Evolutionary conservation across 2,113 vertebrate species (phyloP).

Genomic region (Pituophis catenifer): DNA sequence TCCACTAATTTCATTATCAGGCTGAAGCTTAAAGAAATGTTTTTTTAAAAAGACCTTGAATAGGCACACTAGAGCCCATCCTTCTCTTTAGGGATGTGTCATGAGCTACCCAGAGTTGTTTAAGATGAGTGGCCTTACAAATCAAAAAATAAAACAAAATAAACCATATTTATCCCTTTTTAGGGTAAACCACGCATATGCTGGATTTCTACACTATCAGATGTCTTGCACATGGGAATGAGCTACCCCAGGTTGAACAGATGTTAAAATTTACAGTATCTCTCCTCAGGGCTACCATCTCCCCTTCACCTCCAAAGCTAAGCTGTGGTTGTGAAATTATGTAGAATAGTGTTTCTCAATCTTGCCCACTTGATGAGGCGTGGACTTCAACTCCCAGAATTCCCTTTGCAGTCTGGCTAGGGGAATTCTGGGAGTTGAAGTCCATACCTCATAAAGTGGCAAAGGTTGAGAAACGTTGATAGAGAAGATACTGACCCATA

Average conservation of each 20-base stretch:
- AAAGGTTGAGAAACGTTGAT: too few relatives aligned
- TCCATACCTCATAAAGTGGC: too few relatives aligned
- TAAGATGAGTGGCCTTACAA: not conserved
- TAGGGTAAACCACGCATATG: not conserved
- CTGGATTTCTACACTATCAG: not conserved
- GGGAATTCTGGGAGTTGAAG: too few relatives aligned
- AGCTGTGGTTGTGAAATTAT: not conserved
- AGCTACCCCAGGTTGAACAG: too few relatives aligned
- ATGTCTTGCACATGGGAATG: not conserved
- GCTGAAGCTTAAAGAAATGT: not conserved
- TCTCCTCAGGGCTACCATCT: not conserved
- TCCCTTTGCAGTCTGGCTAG: not conserved
- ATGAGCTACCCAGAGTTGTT: not conserved
- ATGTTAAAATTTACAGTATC: not conserved
- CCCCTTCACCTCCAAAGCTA: not conserved
- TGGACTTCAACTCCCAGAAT: not conserved
- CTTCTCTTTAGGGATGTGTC: not conserved
- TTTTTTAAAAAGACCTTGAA: not conserved
- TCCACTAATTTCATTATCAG: not conserved
- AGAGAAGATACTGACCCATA: not conserved
- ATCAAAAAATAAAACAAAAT: not conserved
- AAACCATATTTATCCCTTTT: not conserved
- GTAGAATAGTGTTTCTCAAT: not conserved
- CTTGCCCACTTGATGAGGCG: not conserved
- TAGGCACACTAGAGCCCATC: not conserved